phyloP scores from a whole-genome alignment of 2,113 vertebrate genomes.

The Cinclus mexicanus region DNA sequence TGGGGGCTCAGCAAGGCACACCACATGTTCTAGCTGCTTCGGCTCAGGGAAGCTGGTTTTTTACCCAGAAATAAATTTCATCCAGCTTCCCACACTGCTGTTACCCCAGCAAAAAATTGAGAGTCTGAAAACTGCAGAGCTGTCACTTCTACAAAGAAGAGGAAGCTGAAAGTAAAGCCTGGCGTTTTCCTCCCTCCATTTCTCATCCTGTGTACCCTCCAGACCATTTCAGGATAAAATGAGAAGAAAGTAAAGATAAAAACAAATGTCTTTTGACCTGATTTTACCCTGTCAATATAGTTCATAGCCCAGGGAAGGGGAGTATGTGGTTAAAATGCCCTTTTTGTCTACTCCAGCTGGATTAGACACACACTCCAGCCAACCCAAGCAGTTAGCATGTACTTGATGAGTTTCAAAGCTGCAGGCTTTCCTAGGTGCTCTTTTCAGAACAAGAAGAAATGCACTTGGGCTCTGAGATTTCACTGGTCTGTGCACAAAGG shows the following conservation, averaged over 20 bases:
- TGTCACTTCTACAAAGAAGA: not conserved
- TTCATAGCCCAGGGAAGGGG: not conserved
- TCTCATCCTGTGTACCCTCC: not conserved
- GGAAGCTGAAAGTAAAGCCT: not conserved
- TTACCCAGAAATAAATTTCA: not conserved
- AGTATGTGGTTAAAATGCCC: not conserved
- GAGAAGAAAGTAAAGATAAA: not conserved
- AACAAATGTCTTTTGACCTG: not conserved
- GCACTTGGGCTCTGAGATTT: not conserved
- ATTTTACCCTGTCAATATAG: rapidly evolving
- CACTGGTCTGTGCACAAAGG: not conserved
- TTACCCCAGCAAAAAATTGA: not conserved
- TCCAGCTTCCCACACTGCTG: not conserved
- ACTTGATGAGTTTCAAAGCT: not conserved
- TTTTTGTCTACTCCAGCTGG: not conserved
- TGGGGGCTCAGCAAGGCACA: not conserved
- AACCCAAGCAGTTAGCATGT: not conserved
- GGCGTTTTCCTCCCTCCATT: not conserved
- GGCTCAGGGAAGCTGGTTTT: not conserved
- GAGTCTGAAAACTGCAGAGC: not conserved
- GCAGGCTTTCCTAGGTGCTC: not conserved
- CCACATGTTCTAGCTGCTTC: rapidly evolving
- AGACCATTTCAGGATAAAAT: not conserved
- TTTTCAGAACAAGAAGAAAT: not conserved
- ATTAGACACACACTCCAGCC: not conserved